Evolutionary conservation across 1,140 invertebrate genomes (phyloP), one percentile per base, ranked within the genome.

Genomic region (Drosophila melanica): DNA sequence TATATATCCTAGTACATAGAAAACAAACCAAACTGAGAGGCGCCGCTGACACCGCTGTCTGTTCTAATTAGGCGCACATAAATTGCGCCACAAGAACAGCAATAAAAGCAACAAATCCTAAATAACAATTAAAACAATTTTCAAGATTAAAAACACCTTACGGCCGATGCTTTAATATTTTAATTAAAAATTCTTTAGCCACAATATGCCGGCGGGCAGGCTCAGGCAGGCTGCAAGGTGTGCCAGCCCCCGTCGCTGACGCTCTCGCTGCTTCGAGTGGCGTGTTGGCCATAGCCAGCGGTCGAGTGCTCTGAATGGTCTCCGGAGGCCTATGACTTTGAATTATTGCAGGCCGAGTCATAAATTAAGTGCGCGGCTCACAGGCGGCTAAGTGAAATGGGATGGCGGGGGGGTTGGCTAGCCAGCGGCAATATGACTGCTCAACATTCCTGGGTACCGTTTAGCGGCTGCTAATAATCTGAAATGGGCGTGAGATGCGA

Each of bases 51-150:
- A 79, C 44, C 71, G 55, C 62, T 89, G 84, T 89, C 84, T 80
- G 79, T 69, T 84, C 79, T 84, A 89, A 89, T 89, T 89, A 89
- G 84, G 77, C 63, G 74, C 79, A 70, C 79, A 89, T 87, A 87
- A 89, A 87, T 89, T 74, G 55, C 37, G 66, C 72, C 58, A 48
- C 75, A 79, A 39, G 39, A 62, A 63, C 75, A 63, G 63, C 64
- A 77, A 65, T 68, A 59, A 81, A 66, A 45, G 50, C 80, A 78
- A 71, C 71, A 87, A 89, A 87, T 82, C 77, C 84, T 89, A 89
- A 89, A 89, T 89, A 89, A 89, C 84, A 89, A 89, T 90, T 89
- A 89, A 90, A 89, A 80, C 84, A 89, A 89, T 89, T 90, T 84
- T 59, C 84, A 89, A 89, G 84, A 89, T 89, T 89, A 89, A 89